phyloP scores from a whole-genome alignment of 2,797 vertebrate genomes.

The Caiman crocodilus region DNA sequence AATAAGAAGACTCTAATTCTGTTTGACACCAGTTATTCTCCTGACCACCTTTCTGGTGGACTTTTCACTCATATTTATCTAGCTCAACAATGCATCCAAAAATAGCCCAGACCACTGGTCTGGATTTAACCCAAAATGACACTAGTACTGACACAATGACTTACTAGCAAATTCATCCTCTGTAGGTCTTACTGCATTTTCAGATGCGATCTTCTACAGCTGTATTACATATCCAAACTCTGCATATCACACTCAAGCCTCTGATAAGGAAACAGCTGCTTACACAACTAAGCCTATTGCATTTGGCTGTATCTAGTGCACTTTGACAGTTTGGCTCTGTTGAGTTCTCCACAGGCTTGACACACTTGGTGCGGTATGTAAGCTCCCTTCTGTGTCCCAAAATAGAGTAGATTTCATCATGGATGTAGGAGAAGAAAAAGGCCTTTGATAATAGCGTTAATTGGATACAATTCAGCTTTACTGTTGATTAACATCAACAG shows the following conservation, averaged over 20 bases:
- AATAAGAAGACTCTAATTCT: fast-evolving
- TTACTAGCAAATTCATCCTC: not conserved
- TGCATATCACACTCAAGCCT: not conserved
- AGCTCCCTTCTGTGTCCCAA: not conserved
- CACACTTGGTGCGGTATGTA: not conserved
- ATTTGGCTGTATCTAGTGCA: not conserved
- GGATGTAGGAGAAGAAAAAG: not conserved
- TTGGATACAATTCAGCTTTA: not conserved
- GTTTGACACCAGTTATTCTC: not conserved
- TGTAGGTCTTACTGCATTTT: not conserved
- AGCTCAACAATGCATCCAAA: fast-evolving
- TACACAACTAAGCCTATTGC: not conserved
- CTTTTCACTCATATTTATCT: no score
- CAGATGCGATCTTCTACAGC: slow-evolving; percentile 3
- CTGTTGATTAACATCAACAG: not conserved
- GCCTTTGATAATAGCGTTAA: not conserved
- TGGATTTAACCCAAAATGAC: not conserved
- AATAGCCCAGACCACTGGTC: fast-evolving
- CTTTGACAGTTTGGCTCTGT: not conserved
- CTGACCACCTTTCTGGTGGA: not conserved
- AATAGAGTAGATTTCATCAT: not conserved
- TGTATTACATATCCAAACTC: not conserved
- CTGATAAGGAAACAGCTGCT: slow-evolving; percentile 45
- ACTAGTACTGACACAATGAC: not conserved
- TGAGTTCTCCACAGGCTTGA: not conserved